These are phyloP conservation scores for Phocides pigmalion DNA, from an alignment of 1,140 invertebrate genomes.

Conservation along the genomic window DNA sequence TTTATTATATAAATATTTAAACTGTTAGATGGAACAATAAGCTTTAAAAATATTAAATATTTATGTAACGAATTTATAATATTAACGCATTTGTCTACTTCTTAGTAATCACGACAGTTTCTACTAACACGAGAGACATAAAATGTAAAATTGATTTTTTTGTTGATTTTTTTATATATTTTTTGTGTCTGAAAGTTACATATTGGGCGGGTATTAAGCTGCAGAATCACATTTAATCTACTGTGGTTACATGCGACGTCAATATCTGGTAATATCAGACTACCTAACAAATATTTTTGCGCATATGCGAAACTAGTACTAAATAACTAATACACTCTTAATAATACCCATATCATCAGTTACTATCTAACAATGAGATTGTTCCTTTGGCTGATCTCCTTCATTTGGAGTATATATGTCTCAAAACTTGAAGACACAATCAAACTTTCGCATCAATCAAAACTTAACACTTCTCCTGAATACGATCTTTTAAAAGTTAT, in stretches of 20 bases:
- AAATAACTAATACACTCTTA: constrained; percentile 24
- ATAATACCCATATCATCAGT: constrained; percentile 39
- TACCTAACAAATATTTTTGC: constrained; percentile 18
- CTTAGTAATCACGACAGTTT: no score
- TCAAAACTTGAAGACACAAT: not conserved
- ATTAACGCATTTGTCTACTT: no score
- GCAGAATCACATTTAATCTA: not conserved
- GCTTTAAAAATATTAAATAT: no score
- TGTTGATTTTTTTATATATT: no score
- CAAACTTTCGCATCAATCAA: not conserved
- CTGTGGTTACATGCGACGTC: not conserved
- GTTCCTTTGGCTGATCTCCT: constrained; percentile 45
- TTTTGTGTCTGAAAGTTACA: not conserved
- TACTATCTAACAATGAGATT: constrained; percentile 49
- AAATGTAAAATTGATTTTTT: no score
- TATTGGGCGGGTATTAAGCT: not conserved
- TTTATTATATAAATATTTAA: no score
- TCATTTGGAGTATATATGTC: not conserved
- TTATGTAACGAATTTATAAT: no score
- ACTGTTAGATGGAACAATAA: no score
- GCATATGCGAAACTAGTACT: not conserved
- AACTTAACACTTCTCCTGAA: not conserved
- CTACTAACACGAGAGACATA: no score
- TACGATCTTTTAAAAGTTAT: not conserved
- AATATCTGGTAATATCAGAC: constrained; percentile 31